Percentiles rank a stretch among this genome's conserved stretches.
Evolutionary conservation across 2,888 invertebrate species (phyloP).

Genomic region (Tortricodes alternella): DNA sequence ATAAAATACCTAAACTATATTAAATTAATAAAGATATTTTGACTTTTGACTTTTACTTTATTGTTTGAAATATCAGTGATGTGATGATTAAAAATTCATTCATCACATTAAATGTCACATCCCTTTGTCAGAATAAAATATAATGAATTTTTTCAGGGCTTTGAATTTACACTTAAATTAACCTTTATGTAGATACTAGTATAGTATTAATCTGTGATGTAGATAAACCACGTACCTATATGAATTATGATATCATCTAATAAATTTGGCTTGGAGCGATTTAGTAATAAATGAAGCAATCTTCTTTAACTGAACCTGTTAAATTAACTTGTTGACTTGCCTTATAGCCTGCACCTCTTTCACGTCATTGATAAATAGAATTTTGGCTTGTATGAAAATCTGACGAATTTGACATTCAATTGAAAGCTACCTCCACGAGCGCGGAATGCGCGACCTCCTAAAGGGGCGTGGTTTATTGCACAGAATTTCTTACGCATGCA

Average conservation of each 20-base stretch:
- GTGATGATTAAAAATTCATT: too few species aligned
- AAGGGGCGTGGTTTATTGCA: conserved; percentile 11
- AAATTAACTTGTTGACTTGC: not conserved
- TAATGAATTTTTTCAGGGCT: too few species aligned
- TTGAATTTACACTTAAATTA: too few species aligned
- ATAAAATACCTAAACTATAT: too few species aligned
- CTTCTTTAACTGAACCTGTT: not conserved
- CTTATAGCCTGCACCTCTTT: conserved; percentile 15
- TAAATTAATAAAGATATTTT: too few species aligned
- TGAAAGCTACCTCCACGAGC: conserved; percentile 4
- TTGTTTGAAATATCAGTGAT: too few species aligned
- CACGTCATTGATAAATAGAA: not conserved
- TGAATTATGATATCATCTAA: not conserved
- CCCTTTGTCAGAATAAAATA: too few species aligned
- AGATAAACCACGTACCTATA: not conserved
- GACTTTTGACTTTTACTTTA: too few species aligned
- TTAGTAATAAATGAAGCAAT: conserved; percentile 2
- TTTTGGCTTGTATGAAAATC: not conserved
- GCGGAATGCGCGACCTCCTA: conserved; percentile 18
- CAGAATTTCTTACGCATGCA: conserved; percentile 12
- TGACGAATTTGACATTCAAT: not conserved
- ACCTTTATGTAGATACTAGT: too few species aligned
- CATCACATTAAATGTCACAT: too few species aligned
- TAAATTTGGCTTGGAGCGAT: not conserved
- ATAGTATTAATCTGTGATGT: too few species aligned